These are phyloP conservation scores for Thymelicus acteon DNA, from an alignment of 2,888 invertebrate genomes.

Conservation along the genomic window DNA sequence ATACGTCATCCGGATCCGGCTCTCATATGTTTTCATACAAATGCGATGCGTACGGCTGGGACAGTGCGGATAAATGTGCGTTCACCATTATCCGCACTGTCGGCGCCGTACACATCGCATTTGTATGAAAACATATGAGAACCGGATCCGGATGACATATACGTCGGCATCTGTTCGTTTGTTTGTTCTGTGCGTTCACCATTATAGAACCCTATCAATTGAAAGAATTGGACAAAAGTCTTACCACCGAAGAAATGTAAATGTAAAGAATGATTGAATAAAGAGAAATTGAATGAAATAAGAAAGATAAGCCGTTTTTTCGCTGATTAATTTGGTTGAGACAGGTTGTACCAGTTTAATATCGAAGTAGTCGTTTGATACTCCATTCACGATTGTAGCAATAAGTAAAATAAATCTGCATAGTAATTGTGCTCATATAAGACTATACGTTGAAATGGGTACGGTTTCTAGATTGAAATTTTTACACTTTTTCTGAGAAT, in stretches of 20 bases:
- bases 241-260: not conserved
- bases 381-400: not conserved
- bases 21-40: too few relatives aligned
- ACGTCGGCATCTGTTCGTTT: too few relatives aligned
- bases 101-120: too few relatives aligned
- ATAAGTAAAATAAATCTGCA: constrained; percentile 1
- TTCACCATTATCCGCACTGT: too few relatives aligned
- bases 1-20: too few relatives aligned
- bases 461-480: not conserved
- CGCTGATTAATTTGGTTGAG: constrained; percentile 1
- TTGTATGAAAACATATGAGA: too few relatives aligned
- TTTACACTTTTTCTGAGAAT: too few relatives aligned
- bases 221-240: not conserved
- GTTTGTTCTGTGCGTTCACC: too few relatives aligned
- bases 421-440: not conserved
- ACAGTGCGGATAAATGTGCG: too few relatives aligned
- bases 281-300: constrained; percentile 5
- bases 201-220: too few relatives aligned
- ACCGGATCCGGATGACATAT: too few relatives aligned
- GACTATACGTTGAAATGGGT: not conserved
- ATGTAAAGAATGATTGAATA: not conserved
- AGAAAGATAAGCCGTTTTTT: not conserved
- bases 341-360: constrained; percentile 4
- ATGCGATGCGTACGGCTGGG: too few relatives aligned
- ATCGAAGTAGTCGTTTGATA: constrained; percentile 1